Evolutionary conservation across 2,797 vertebrate genomes (phyloP).

Genomic region (Falco biarmicus): DNA sequence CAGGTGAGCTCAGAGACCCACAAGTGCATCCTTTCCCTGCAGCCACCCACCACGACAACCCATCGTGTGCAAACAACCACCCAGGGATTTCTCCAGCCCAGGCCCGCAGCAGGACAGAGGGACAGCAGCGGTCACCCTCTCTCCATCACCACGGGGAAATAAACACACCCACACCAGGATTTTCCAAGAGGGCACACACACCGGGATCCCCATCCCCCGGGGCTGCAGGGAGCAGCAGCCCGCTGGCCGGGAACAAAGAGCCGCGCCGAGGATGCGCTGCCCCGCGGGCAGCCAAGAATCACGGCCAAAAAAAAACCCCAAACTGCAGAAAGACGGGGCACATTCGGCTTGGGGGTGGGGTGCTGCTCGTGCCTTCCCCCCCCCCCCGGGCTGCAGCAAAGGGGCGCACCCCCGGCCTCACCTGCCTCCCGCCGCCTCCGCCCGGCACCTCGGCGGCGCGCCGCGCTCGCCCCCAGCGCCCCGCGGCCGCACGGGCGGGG

Average conservation of each 20-base stretch:
- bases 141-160: neutral
- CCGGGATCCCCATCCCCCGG: neutral
- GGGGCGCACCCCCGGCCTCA: neutral
- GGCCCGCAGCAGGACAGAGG: neutral
- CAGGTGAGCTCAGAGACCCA: neutral
- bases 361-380: too few species aligned
- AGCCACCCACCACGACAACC: neutral
- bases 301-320: fast-evolving
- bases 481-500: constrained; percentile 20
- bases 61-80: fast-evolving
- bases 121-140: neutral
- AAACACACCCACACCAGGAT: fast-evolving
- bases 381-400: too few species aligned
- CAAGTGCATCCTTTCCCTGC: neutral
- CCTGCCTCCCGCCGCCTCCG: neutral
- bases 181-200: fast-evolving
- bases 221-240: neutral
- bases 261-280: constrained; percentile 45
- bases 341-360: fast-evolving
- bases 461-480: neutral
- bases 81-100: neutral
- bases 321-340: fast-evolving
- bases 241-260: constrained; percentile 46
- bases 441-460: neutral
- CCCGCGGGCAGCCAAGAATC: neutral